Conservation (phyloP, 2,113 vertebrate species). For the Nipponia nippon region DNA sequence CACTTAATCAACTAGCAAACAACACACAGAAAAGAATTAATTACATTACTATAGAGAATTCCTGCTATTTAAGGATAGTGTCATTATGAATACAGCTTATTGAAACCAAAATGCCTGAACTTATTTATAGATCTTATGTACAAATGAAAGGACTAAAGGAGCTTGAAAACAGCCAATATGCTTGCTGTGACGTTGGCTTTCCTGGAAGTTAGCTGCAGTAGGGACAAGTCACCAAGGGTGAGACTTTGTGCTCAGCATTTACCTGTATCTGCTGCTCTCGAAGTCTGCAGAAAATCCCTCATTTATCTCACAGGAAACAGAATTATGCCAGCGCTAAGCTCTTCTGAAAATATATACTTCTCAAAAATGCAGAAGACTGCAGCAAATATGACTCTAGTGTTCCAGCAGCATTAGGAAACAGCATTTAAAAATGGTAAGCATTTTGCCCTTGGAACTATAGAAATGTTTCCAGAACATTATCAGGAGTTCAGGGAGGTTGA, state of each 20-base stretch:
- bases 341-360: background rate
- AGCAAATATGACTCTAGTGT: background rate
- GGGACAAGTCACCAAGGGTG: background rate
- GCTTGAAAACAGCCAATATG: background rate
- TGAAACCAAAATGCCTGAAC: conserved; percentile 29
- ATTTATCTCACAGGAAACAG: background rate
- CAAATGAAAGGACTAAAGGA: background rate
- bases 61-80: conserved; percentile 17
- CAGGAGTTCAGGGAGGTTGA: background rate
- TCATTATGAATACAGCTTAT: conserved; percentile 39
- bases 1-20: conserved; percentile 44
- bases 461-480: background rate
- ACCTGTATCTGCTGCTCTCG: background rate
- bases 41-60: conserved; percentile 16
- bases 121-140: conserved; percentile 11
- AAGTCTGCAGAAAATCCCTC: background rate
- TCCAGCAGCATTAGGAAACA: background rate
- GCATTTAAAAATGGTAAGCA: background rate
- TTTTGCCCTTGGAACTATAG: background rate
- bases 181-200: background rate
- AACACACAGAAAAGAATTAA: conserved; percentile 47
- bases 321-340: background rate
- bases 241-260: background rate
- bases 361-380: background rate
- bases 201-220: background rate